Evolutionary conservation across 2,888 invertebrate genomes (phyloP).

Genomic region (Chrysomela aeneicollis): DNA sequence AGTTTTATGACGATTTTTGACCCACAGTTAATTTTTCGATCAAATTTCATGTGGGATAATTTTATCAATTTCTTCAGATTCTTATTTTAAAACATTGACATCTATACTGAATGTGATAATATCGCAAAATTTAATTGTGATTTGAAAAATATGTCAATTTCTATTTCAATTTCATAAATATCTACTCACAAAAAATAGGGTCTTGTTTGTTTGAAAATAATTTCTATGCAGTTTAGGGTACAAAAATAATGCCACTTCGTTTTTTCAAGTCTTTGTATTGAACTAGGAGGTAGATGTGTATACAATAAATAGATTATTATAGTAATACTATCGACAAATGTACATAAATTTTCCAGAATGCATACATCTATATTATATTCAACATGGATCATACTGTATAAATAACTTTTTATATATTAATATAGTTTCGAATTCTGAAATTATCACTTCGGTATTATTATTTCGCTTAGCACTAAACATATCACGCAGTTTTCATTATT

Average conservation of each 20-base stretch:
- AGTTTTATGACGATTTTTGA: too few species aligned
- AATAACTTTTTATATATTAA: conserved; percentile 51
- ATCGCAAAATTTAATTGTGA: too few species aligned
- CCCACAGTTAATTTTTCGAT: too few species aligned
- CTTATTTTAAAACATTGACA: too few species aligned
- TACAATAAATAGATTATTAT: conserved; percentile 47
- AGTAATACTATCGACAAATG: conserved; percentile 48
- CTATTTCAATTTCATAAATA: too few species aligned
- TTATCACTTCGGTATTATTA: conserved; percentile 47
- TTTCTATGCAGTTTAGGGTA: background rate
- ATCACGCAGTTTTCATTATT: conserved; percentile 47
- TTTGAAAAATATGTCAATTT: too few species aligned
- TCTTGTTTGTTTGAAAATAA: too few species aligned
- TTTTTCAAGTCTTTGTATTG: conserved; percentile 50
- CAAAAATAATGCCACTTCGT: conserved; percentile 20
- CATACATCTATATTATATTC: conserved; percentile 49
- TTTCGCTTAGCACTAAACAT: conserved; percentile 41
- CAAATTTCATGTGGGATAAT: too few species aligned
- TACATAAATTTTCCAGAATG: conserved; percentile 46
- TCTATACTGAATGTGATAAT: too few species aligned
- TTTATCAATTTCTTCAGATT: too few species aligned
- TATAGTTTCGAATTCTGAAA: conserved; percentile 46
- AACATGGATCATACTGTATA: conserved; percentile 55
- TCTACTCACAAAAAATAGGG: too few species aligned
- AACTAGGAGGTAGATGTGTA: conserved; percentile 53